phyloP scores from a whole-genome alignment of 2,888 invertebrate genomes.

The Phania funesta region DNA sequence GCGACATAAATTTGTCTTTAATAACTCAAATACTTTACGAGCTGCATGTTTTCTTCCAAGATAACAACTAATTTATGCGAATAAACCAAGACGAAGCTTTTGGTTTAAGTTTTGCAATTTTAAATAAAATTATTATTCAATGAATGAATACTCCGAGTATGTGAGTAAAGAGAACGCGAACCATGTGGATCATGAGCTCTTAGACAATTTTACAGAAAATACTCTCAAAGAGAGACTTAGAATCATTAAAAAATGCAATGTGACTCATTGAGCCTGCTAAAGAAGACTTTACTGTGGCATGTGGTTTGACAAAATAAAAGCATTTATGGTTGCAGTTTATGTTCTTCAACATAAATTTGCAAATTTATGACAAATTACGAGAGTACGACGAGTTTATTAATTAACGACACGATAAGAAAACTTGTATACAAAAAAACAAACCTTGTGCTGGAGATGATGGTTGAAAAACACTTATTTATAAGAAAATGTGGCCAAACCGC shows the following conservation, averaged over 20 bases:
- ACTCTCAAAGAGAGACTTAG: neutral
- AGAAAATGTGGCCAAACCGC: conserved; percentile 14
- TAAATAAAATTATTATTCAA: conserved; percentile 51
- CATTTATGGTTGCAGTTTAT: conserved; percentile 5
- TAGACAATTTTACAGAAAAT: neutral
- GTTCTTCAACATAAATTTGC: conserved; percentile 72
- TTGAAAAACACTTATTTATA: neutral
- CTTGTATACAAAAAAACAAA: neutral
- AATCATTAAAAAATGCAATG: neutral
- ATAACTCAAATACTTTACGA: conserved; percentile 77
- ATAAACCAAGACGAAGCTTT: conserved; percentile 45
- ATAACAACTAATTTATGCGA: conserved; percentile 63
- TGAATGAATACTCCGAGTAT: conserved; percentile 40
- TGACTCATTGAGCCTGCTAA: neutral
- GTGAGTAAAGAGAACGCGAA: neutral
- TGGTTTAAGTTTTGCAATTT: neutral
- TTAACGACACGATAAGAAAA: conserved; percentile 72
- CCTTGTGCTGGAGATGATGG: conserved; percentile 8
- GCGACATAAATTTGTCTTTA: conserved; percentile 69
- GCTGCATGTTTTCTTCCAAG: conserved; percentile 54
- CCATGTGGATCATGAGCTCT: conserved; percentile 7
- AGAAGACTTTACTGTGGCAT: neutral
- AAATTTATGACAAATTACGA: conserved; percentile 76
- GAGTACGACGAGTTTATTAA: conserved; percentile 62
- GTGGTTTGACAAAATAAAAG: neutral